Evolutionary conservation across 2,797 vertebrate genomes (phyloP).

Genomic region (Clarias fuscus): DNA sequence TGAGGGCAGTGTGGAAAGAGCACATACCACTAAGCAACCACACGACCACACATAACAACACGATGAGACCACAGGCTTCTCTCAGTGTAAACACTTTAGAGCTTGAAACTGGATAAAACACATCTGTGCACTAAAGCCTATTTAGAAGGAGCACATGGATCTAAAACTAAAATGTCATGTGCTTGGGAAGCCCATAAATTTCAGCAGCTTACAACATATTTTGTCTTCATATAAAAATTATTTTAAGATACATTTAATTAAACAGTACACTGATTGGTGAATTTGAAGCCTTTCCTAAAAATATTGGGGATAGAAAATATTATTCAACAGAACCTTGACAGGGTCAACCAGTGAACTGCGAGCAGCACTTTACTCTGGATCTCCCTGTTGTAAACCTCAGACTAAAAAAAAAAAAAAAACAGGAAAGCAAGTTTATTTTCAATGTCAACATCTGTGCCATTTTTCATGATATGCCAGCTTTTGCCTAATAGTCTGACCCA

Average conservation of each 20-base stretch:
- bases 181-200: not conserved
- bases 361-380: not conserved
- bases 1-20: constrained; percentile 1
- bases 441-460: not conserved
- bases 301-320: not conserved
- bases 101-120: constrained; percentile 31
- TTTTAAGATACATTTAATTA: not conserved
- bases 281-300: not conserved
- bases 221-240: not conserved
- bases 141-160: not conserved
- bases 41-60: constrained; percentile 32
- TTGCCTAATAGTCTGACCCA: not conserved
- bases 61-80: constrained; percentile 8
- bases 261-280: not conserved
- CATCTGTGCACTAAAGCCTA: constrained; percentile 32
- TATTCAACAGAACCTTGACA: not conserved
- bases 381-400: not conserved
- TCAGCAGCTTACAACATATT: not conserved
- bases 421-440: not conserved
- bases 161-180: not conserved
- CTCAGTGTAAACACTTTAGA: constrained; percentile 41
- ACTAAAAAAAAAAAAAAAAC: not conserved
- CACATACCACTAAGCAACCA: constrained; percentile 14
- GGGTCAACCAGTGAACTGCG: not conserved
- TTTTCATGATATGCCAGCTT: not conserved